These are phyloP conservation scores for Blastobasis adustella DNA, from an alignment of 2,888 invertebrate genomes.

Conservation along the genomic window DNA sequence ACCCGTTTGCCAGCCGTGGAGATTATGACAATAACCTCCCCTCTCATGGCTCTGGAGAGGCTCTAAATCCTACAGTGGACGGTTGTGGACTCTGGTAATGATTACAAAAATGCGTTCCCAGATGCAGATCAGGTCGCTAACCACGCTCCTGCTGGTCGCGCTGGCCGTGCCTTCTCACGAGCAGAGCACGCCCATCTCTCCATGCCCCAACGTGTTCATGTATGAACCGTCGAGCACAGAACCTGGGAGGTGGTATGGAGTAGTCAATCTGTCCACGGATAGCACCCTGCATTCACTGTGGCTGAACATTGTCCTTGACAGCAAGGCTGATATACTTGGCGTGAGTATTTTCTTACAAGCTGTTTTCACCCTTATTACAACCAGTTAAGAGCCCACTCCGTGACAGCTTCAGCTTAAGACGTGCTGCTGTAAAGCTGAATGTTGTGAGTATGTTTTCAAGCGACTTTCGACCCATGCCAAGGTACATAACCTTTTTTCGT, in stretches of 20 bases:
- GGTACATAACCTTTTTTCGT: too few species aligned
- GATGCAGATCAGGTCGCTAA: constrained; percentile 30
- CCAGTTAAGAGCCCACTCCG: too few species aligned
- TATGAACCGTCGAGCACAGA: constrained; percentile 72
- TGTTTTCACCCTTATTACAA: too few species aligned
- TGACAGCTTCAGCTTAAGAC: too few species aligned
- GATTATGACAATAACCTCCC: too few species aligned
- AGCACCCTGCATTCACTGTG: constrained; percentile 76
- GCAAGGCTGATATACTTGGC: constrained; percentile 75
- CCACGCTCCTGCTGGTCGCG: constrained; percentile 28
- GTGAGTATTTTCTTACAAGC: constrained; percentile 44
- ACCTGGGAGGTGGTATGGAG: constrained; percentile 76
- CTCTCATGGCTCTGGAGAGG: too few species aligned
- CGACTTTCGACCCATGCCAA: too few species aligned
- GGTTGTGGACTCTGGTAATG: too few species aligned
- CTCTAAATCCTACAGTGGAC: too few species aligned
- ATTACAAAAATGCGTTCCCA: background rate
- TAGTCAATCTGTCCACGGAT: constrained; percentile 70
- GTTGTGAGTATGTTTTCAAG: too few species aligned
- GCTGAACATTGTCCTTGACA: constrained; percentile 74
- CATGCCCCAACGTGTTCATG: constrained; percentile 76
- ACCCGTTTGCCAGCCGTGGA: too few species aligned
- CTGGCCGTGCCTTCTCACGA: constrained; percentile 35
- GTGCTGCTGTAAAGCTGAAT: too few species aligned
- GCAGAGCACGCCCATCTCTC: constrained; percentile 55